These are phyloP conservation scores for Zeugodacus cucurbitae DNA, from an alignment of 1,140 invertebrate species.

Conservation along the genomic window DNA sequence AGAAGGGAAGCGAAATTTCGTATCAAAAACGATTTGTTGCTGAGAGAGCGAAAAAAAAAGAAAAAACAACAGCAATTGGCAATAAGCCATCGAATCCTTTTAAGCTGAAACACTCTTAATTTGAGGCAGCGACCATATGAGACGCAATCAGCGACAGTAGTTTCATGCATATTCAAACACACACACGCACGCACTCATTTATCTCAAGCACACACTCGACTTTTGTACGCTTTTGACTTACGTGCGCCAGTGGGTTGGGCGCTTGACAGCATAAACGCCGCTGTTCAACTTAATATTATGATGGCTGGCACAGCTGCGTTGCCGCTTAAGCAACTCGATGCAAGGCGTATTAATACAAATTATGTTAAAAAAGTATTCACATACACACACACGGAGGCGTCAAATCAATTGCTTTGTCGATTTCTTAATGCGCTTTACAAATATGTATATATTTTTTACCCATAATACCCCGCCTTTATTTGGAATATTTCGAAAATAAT, in stretches of 20 bases:
- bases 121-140: background rate
- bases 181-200: background rate
- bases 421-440: background rate
- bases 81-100: background rate
- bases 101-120: background rate
- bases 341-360: background rate
- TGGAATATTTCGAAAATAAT: background rate
- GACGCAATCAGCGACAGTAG: background rate
- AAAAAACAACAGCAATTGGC: background rate
- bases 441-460: background rate
- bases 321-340: background rate
- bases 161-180: background rate
- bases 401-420: background rate
- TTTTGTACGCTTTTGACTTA: background rate
- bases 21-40: background rate
- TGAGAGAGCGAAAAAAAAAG: background rate
- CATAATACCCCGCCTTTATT: background rate
- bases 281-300: background rate
- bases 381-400: background rate
- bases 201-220: background rate
- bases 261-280: background rate
- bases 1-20: background rate
- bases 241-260: background rate
- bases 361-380: background rate
- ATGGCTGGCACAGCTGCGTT: background rate